A percentile compares a stretch with the other conserved stretches of the same genome.
Evolutionary conservation across 2,797 vertebrate species (phyloP).

Genomic region (Alfaro cultratus): DNA sequence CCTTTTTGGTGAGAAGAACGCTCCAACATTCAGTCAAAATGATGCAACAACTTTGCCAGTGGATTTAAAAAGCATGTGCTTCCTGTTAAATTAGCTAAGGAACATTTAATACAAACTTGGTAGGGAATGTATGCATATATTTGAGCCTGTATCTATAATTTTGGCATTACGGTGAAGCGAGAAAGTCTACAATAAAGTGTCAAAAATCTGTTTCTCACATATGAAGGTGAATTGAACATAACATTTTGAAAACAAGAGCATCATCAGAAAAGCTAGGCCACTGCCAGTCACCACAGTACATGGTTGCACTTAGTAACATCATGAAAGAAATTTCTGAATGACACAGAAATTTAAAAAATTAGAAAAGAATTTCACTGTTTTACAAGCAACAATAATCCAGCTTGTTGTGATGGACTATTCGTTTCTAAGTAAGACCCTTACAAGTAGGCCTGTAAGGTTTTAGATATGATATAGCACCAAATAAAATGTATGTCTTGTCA

Average conservation of each 20-base stretch:
- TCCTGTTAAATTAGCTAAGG: neutral
- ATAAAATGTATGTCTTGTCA: neutral
- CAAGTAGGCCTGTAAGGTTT: neutral
- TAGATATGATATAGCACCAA: neutral
- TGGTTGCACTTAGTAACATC: neutral
- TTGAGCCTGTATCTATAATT: neutral
- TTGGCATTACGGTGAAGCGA: neutral
- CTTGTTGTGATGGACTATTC: neutral
- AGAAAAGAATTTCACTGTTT: neutral
- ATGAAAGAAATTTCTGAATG: neutral
- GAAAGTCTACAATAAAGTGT: neutral
- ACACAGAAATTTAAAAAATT: neutral
- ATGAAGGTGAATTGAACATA: neutral
- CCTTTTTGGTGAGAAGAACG: neutral
- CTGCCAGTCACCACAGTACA: neutral
- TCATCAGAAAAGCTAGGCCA: neutral
- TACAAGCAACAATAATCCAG: neutral
- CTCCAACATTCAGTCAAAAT: neutral
- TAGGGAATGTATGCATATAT: neutral
- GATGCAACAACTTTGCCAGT: neutral
- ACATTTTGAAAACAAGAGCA: neutral
- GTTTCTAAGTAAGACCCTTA: neutral
- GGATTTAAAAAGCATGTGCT: neutral
- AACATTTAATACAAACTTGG: neutral
- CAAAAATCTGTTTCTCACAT: constrained; percentile 22